These are phyloP conservation scores for Seriola quinqueradiata DNA, from an alignment of 2,113 vertebrate species.

Conservation along the genomic window DNA sequence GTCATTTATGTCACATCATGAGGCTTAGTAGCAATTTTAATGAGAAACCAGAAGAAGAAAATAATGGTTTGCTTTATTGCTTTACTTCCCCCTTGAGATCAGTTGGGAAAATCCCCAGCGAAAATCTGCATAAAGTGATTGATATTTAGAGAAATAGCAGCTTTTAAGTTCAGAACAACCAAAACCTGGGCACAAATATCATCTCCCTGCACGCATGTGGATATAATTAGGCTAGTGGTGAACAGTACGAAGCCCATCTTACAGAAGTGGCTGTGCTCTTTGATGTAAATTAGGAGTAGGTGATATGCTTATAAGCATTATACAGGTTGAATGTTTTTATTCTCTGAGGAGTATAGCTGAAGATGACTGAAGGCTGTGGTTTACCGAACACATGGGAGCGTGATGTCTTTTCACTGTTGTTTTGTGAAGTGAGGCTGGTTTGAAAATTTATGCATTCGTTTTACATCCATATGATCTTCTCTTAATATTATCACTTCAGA, in stretches of 20 bases:
- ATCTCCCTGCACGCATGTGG: not conserved
- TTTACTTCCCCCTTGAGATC: not conserved
- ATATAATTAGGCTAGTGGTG: constrained; percentile 4
- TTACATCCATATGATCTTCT: not conserved
- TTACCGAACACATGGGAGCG: not conserved
- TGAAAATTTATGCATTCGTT: constrained; percentile 11
- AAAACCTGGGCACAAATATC: not conserved
- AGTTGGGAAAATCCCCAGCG: not conserved
- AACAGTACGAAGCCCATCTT: not conserved
- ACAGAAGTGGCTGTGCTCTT: not conserved
- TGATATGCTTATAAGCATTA: not conserved
- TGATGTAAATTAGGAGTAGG: not conserved
- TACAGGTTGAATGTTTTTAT: not conserved
- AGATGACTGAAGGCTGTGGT: constrained; percentile 28
- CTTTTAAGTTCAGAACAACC: not conserved
- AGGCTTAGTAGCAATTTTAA: not conserved
- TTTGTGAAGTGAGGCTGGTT: not conserved
- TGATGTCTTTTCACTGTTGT: not conserved
- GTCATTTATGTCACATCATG: not conserved
- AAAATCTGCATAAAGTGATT: not conserved
- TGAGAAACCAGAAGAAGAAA: not conserved
- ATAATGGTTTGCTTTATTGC: not conserved
- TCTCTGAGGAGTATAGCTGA: not conserved
- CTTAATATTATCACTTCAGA: not conserved
- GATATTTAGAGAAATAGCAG: constrained; percentile 4